A percentile compares a stretch with the other conserved stretches of the same genome.
Evolutionary conservation across 2,888 invertebrate genomes (phyloP).

Genomic region (Idaea straminata): DNA sequence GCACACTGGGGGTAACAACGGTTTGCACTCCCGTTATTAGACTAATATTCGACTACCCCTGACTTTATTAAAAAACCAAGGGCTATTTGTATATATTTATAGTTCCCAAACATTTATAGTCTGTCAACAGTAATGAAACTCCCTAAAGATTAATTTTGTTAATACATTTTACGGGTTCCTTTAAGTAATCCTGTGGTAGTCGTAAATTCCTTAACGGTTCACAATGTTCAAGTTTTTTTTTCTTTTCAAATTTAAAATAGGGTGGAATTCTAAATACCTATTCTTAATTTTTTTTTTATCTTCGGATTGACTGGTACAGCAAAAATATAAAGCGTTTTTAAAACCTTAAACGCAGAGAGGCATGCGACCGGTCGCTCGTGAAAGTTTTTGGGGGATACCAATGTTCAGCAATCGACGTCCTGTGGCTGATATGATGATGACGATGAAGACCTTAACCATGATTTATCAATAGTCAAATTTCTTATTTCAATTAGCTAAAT

Average conservation of each 20-base stretch:
- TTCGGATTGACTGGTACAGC: too few species aligned
- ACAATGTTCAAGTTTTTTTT: not conserved
- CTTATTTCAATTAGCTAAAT: too few species aligned
- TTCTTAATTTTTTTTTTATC: too few species aligned
- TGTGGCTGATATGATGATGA: too few species aligned
- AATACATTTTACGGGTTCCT: slow-evolving; percentile 61
- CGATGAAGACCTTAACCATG: too few species aligned
- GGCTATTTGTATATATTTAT: slow-evolving; percentile 77
- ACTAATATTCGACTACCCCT: slow-evolving; percentile 76
- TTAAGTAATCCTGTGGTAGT: slow-evolving; percentile 12
- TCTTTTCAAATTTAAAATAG: slow-evolving; percentile 3
- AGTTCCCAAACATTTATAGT: slow-evolving; percentile 52
- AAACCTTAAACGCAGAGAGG: too few species aligned
- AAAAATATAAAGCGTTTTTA: too few species aligned
- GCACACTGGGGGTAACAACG: slow-evolving; percentile 68
- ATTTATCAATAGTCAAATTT: too few species aligned
- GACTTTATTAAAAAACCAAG: slow-evolving; percentile 76
- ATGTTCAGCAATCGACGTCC: too few species aligned
- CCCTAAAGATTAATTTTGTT: slow-evolving; percentile 73
- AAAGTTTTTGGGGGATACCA: too few species aligned
- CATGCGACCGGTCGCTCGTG: too few species aligned
- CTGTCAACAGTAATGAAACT: slow-evolving; percentile 59
- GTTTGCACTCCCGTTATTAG: slow-evolving; percentile 78
- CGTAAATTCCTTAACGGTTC: not conserved
- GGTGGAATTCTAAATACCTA: too few species aligned